phyloP scores from a whole-genome alignment of 2,797 vertebrate species.

The Myotis planiceps region DNA sequence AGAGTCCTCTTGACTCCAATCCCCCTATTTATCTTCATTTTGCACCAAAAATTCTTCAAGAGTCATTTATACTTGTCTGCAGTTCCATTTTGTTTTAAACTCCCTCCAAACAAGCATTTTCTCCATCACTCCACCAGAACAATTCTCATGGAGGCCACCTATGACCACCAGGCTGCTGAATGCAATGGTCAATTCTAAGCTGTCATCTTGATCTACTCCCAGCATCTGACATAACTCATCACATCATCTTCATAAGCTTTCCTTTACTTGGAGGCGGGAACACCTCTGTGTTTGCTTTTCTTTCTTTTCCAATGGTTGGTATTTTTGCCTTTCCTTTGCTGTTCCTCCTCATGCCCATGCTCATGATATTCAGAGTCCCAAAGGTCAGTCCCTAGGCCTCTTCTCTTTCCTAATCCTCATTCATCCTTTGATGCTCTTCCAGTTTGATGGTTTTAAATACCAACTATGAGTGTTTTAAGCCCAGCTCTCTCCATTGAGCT shows the following conservation, averaged over 20 bases:
- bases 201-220: not conserved
- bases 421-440: not conserved
- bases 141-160: not conserved
- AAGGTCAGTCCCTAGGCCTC: not conserved
- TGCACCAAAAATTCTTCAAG: not conserved
- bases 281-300: not conserved
- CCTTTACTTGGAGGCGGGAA: not conserved
- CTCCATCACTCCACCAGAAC: not conserved
- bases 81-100: not conserved
- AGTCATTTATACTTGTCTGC: not conserved
- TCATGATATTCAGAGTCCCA: not conserved
- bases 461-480: not conserved
- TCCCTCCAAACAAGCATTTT: not conserved
- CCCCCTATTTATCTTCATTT: not conserved
- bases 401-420: not conserved
- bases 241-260: not conserved
- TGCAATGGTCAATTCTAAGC: not conserved
- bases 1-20: not conserved
- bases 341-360: not conserved
- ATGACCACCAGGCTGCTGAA: not conserved
- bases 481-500: not conserved
- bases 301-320: not conserved
- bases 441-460: not conserved
- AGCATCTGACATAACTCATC: not conserved
- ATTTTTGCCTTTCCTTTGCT: not conserved